Evolutionary conservation across 2,797 vertebrate genomes (phyloP).

Genomic region (Craterocephalus amniculus): DNA sequence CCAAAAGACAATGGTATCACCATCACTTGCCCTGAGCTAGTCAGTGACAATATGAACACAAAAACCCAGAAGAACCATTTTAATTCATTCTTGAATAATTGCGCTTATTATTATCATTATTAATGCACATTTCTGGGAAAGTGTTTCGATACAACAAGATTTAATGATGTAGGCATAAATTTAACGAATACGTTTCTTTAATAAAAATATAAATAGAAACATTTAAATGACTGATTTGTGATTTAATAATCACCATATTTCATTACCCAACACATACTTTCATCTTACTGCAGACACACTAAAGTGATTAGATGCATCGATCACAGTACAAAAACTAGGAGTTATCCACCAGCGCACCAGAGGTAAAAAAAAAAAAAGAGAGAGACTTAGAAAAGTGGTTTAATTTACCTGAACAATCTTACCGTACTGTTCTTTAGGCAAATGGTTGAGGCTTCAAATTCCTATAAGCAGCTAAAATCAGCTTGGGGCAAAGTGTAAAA

Average conservation of each 20-base stretch:
- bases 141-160: conserved; percentile 14
- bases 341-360: conserved; percentile 22
- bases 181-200: conserved; percentile 7
- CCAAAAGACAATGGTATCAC: conserved; percentile 36
- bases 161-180: not conserved
- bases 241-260: conserved; percentile 19
- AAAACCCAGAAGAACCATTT: not conserved
- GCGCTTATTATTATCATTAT: not conserved
- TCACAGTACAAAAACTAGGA: conserved; percentile 44
- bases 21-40: conserved; percentile 23
- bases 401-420: conserved; percentile 8
- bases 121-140: conserved; percentile 6
- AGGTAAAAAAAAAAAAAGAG: conserved; percentile 2
- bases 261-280: conserved; percentile 17
- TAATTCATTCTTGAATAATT: not conserved
- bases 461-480: conserved; percentile 16
- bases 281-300: conserved; percentile 24
- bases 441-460: not conserved
- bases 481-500: not conserved
- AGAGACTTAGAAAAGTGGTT: conserved; percentile 22
- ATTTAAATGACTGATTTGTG: not conserved
- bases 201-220: conserved; percentile 27
- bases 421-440: not conserved
- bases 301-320: conserved; percentile 51
- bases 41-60: not conserved